A percentile compares a stretch with the other conserved stretches of the same genome.
phyloP scores from a whole-genome alignment of 2,113 vertebrate genomes.

The Hemiprocne comata region DNA sequence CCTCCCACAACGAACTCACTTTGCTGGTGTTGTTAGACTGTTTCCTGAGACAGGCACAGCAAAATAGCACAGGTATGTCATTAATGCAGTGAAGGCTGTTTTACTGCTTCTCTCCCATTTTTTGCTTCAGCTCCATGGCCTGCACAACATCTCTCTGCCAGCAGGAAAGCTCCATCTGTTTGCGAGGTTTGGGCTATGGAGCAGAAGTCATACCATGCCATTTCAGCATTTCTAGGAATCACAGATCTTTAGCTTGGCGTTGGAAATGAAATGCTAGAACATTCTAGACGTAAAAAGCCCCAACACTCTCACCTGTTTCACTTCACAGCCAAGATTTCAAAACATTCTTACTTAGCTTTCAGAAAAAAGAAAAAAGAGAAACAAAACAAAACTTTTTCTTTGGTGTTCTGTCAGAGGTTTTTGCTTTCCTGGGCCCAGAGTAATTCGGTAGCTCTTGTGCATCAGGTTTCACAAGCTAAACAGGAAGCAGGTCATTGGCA shows the following conservation, averaged over 20 bases:
- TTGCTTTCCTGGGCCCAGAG: not conserved
- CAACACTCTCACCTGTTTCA: not conserved
- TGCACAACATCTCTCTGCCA: not conserved
- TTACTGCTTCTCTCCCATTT: not conserved
- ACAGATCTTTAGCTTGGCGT: not conserved
- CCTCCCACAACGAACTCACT: conserved; percentile 44
- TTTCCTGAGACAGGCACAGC: conserved; percentile 45
- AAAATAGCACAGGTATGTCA: not conserved
- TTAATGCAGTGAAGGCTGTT: not conserved
- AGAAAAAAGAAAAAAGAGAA: not conserved
- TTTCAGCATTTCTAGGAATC: not conserved
- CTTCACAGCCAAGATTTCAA: not conserved
- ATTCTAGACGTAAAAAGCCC: not conserved
- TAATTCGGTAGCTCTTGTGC: not conserved
- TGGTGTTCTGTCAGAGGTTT: not conserved
- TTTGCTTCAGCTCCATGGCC: not conserved
- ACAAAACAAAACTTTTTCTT: not conserved
- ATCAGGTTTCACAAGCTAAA: conserved; percentile 59
- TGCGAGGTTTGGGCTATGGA: not conserved
- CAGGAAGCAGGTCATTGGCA: conserved; percentile 43
- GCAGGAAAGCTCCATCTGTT: not conserved
- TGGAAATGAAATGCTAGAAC: not conserved
- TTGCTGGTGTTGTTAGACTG: conserved; percentile 18
- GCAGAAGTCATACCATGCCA: not conserved
- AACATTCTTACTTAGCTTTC: not conserved